These are phyloP conservation scores for Hirtodrosophila trivittata DNA, from an alignment of 2,888 invertebrate species.

Conservation along the genomic window DNA sequence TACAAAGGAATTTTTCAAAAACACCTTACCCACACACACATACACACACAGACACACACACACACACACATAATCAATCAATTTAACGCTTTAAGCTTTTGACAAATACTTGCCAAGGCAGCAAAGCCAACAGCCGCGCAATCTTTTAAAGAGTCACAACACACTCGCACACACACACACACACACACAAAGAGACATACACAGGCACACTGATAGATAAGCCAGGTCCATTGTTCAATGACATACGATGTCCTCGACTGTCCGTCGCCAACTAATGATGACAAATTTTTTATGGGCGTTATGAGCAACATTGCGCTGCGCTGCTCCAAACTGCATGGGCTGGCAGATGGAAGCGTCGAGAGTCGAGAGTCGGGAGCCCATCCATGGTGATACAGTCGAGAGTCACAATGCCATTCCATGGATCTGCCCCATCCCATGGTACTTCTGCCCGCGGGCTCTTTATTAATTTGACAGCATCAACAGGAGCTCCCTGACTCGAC, in stretches of 20 bases:
- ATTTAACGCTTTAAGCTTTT: constrained; percentile 74
- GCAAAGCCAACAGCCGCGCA: constrained; percentile 48
- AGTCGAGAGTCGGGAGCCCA: constrained; percentile 13
- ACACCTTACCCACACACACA: neutral
- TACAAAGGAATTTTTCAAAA: too few relatives aligned
- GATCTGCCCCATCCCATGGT: constrained; percentile 3
- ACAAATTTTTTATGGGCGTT: constrained; percentile 79
- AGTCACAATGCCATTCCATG: constrained; percentile 6
- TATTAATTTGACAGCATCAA: constrained; percentile 82
- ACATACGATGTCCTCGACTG: constrained; percentile 40
- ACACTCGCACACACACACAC: constrained; percentile 36
- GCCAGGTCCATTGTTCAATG: constrained; percentile 51
- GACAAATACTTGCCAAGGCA: constrained; percentile 58
- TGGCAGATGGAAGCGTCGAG: constrained; percentile 27
- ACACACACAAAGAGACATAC: constrained; percentile 18
- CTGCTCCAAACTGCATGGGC: constrained; percentile 67
- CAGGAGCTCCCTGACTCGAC: constrained; percentile 46
- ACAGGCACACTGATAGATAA: constrained; percentile 67
- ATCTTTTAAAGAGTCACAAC: constrained; percentile 63
- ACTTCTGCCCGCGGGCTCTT: constrained; percentile 58
- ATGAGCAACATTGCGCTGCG: constrained; percentile 64
- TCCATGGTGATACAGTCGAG: neutral
- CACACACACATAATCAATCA: constrained; percentile 63
- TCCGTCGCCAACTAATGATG: constrained; percentile 66
- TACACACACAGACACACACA: constrained; percentile 1